Base-by-base conservation (phyloP, 2,888 invertebrate genomes). In the Drosophila setosimentum region DNA sequence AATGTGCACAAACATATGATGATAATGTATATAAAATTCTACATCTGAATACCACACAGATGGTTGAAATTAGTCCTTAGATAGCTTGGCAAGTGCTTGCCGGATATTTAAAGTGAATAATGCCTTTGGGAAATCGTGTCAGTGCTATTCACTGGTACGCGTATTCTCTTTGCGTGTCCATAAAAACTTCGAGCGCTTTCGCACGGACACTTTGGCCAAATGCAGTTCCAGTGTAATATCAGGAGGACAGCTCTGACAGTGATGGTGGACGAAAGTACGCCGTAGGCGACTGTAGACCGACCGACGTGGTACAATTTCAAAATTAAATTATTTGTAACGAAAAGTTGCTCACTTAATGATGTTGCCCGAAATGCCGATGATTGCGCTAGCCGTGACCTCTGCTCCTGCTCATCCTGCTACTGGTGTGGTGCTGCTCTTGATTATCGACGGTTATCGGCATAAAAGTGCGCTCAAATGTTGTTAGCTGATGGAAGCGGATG, bases 291-390 rank as follows among this genome's bases (percentile, higher is more conserved):
- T 24, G 54, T 62, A 61, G 49, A 45, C 24, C 76, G 42, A 76
- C 54, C 60, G 51, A n/a, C 53, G 61, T 58, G 61, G 68, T 73
- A 71, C 37, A 57, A 78, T 75, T 73, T 55, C 50, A 67, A 83
- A 77, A 80, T 83, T 73, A 86, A 85, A 79, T 84, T 79, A 80
- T 69, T 82, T 73, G 68, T 76, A 82, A 89, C 89, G 82, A 87
- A 90, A 87, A 76, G 76, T 90, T 90, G 73, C 69, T 62, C 76
- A 75, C 76, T 82, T 83, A 89, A 89, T 68, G 71, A 84, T 80
- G 83, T 68, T 68, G 70, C 65, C 45, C 29, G 35, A 57, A 55
- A 70, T 66, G 60, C 49, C 64, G 48, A 50, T 68, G 54, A 63
- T 70, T 57, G 54, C 51, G 42, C 59, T 60, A 13, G 29, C 24